Conservation (phyloP, 2,888 invertebrate genomes). For the Hyalella azteca region DNA sequence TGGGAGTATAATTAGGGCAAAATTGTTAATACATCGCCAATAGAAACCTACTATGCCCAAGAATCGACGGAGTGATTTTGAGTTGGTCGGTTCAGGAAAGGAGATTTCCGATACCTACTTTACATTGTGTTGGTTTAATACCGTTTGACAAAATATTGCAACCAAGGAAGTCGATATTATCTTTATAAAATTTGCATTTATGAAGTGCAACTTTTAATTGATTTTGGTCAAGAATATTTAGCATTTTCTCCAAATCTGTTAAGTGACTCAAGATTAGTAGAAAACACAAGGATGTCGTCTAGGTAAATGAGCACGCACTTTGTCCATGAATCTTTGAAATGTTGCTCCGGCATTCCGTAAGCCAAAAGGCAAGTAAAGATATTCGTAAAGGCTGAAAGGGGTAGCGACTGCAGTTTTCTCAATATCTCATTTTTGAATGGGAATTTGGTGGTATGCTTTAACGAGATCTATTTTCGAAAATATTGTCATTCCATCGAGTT, state of each 20-base stretch:
- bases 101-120: slow-evolving; percentile 20
- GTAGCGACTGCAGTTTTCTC: too few species aligned
- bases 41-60: slow-evolving; percentile 18
- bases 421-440: too few species aligned
- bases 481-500: neutral
- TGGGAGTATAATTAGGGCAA: neutral
- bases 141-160: neutral
- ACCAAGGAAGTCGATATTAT: slow-evolving; percentile 20
- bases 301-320: too few species aligned
- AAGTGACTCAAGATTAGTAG: neutral
- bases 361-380: too few species aligned
- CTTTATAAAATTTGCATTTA: slow-evolving; percentile 32
- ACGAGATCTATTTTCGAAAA: slow-evolving; percentile 21
- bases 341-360: too few species aligned
- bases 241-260: slow-evolving; percentile 12
- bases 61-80: slow-evolving; percentile 19
- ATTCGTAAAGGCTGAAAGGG: too few species aligned
- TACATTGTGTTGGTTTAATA: neutral
- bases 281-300: slow-evolving; percentile 37
- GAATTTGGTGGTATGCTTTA: slow-evolving; percentile 35
- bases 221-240: neutral
- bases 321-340: too few species aligned
- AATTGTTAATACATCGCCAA: slow-evolving; percentile 23
- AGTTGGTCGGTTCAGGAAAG: neutral
- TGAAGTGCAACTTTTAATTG: neutral